phyloP scores from a whole-genome alignment of 2,113 vertebrate genomes.

The Capra hircus region DNA sequence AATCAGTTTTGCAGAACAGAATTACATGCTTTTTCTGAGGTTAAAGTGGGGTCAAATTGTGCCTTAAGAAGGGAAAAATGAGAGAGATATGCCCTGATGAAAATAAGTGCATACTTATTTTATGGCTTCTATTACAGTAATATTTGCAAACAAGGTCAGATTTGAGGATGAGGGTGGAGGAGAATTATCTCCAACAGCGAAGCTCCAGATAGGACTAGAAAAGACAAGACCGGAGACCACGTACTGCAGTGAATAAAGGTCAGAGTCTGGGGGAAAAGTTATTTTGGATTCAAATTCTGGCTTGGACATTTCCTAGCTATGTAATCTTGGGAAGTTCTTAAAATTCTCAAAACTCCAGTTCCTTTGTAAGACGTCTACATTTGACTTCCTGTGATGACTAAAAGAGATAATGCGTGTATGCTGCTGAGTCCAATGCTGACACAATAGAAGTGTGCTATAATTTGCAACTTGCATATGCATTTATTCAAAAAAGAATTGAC shows the following conservation, averaged over 20 bases:
- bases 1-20: background rate
- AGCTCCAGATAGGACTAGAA: background rate
- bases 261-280: background rate
- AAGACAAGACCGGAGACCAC: background rate
- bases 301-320: background rate
- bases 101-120: background rate
- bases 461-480: background rate
- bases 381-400: background rate
- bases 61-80: background rate
- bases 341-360: background rate
- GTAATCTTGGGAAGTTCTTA: background rate
- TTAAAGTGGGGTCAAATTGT: background rate
- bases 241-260: background rate
- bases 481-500: slow-evolving; percentile 11
- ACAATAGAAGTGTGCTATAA: background rate
- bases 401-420: background rate
- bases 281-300: background rate
- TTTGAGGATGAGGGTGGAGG: background rate
- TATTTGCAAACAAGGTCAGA: background rate
- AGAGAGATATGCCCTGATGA: background rate
- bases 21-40: background rate
- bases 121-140: background rate
- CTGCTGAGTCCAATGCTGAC: background rate
- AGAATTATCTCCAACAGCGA: background rate
- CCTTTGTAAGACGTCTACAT: background rate